phyloP scores from a whole-genome alignment of 1,140 invertebrate genomes.

The Heliconius melpomene region DNA sequence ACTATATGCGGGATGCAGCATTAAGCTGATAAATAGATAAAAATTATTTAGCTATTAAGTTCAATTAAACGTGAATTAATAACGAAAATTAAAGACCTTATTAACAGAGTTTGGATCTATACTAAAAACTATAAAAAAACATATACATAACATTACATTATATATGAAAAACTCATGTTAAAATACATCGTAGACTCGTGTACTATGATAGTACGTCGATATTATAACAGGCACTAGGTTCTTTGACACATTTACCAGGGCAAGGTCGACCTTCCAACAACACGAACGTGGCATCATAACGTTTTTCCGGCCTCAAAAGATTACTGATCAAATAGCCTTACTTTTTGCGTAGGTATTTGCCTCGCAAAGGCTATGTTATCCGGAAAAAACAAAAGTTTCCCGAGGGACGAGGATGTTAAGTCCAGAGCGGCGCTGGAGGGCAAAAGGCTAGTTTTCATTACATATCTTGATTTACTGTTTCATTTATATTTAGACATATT shows the following conservation, averaged over 20 bases:
- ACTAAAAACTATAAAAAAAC: not conserved
- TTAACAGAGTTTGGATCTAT: too few species aligned
- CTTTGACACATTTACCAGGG: constrained; percentile 26
- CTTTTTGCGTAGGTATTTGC: constrained; percentile 30
- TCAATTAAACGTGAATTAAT: too few species aligned
- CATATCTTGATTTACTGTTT: constrained; percentile 12
- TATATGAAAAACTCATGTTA: not conserved
- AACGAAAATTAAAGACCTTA: too few species aligned
- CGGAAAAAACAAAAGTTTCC: constrained; percentile 38
- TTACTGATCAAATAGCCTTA: constrained; percentile 32
- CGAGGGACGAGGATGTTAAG: constrained; percentile 36
- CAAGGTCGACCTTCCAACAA: constrained; percentile 27
- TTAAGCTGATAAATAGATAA: too few species aligned
- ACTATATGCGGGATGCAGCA: too few species aligned
- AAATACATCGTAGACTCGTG: not conserved
- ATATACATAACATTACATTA: not conserved
- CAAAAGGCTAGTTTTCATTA: constrained; percentile 21
- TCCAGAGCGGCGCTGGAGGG: constrained; percentile 22
- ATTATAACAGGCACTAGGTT: constrained; percentile 17
- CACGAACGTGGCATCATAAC: constrained; percentile 31
- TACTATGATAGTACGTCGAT: constrained; percentile 1
- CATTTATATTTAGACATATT: constrained; percentile 4
- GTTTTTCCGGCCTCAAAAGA: constrained; percentile 33
- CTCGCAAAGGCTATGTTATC: constrained; percentile 34
- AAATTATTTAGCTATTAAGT: too few species aligned